These are phyloP conservation scores for Heliopora coerulea DNA, from an alignment of 92 coral and sea anemone genomes.

Conservation along the genomic window DNA sequence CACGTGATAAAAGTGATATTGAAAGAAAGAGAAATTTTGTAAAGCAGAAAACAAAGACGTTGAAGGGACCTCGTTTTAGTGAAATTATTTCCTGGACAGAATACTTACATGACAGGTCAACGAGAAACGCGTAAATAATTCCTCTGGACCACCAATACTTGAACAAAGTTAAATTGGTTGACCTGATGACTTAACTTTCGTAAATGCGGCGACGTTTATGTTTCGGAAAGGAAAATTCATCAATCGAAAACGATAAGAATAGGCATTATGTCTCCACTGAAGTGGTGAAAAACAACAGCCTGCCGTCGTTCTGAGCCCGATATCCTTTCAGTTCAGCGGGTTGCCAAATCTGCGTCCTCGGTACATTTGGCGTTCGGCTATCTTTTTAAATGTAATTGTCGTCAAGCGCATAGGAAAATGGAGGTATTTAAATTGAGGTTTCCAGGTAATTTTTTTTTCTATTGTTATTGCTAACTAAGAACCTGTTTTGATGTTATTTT, in stretches of 20 bases:
- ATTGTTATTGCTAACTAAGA: neutral
- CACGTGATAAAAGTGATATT: too few species aligned
- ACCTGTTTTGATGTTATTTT: neutral
- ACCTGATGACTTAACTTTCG: too few species aligned
- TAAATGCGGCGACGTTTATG: too few species aligned
- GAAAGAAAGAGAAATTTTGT: too few species aligned
- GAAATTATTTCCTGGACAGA: too few species aligned
- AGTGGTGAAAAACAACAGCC: neutral
- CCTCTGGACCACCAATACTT: too few species aligned
- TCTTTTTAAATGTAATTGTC: neutral
- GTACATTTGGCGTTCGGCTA: conserved; percentile 1
- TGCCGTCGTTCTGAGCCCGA: neutral
- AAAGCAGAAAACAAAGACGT: too few species aligned
- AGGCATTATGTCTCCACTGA: neutral
- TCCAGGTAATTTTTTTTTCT: conserved; percentile 2
- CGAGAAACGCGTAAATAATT: too few species aligned
- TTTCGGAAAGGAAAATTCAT: too few species aligned
- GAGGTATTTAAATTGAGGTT: conserved; percentile 6
- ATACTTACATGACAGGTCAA: too few species aligned
- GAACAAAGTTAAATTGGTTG: too few species aligned
- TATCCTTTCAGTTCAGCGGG: neutral
- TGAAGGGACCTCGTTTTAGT: too few species aligned
- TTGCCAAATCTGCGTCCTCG: neutral
- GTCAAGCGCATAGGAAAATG: conserved; percentile 35
- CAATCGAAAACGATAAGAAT: neutral